Percentiles rank a stretch among this genome's conserved stretches.
These are phyloP conservation scores for Elachura formosa DNA, from an alignment of 2,113 vertebrate genomes.

Conservation along the genomic window DNA sequence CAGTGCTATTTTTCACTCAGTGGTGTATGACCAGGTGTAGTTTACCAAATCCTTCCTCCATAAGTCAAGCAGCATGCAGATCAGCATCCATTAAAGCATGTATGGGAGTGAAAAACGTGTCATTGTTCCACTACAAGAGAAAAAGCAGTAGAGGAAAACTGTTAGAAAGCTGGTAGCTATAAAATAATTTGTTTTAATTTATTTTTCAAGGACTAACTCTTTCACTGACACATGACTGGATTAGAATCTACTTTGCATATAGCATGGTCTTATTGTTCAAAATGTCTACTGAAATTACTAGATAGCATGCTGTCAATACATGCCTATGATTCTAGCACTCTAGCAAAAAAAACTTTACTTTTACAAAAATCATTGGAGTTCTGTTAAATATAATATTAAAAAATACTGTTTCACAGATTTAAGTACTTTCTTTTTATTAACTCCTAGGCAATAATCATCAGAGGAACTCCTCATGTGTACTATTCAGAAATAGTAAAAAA, in stretches of 20 bases:
- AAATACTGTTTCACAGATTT: not conserved
- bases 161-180: not conserved
- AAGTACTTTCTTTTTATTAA: not conserved
- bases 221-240: not conserved
- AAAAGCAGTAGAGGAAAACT: not conserved
- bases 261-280: not conserved
- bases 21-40: not conserved
- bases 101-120: not conserved
- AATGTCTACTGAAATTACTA: not conserved
- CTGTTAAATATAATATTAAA: not conserved
- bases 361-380: not conserved
- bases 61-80: not conserved
- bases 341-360: not conserved
- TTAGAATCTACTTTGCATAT: not conserved
- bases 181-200: not conserved
- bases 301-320: not conserved
- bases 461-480: not conserved
- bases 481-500: not conserved
- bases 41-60: not conserved
- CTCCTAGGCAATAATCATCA: not conserved
- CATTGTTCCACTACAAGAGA: not conserved
- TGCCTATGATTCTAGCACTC: not conserved
- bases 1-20: not conserved
- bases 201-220: not conserved
- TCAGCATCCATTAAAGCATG: not conserved